These are phyloP conservation scores for Panthera leo DNA, from an alignment of 2,113 vertebrate species.

Conservation along the genomic window DNA sequence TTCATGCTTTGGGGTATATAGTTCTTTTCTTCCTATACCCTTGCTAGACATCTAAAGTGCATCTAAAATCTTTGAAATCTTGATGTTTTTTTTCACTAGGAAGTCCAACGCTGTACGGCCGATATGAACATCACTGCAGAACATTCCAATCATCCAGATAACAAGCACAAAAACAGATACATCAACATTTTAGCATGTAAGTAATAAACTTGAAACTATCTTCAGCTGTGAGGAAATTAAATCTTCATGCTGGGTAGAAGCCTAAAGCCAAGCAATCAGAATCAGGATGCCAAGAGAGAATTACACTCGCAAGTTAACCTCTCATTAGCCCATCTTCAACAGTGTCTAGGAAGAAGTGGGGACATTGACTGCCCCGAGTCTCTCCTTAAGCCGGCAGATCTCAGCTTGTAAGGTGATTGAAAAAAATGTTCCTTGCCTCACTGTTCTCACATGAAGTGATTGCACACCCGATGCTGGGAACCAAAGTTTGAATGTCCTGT, in stretches of 20 bases:
- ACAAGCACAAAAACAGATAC: constrained; percentile 99
- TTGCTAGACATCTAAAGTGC: neutral
- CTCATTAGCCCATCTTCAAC: neutral
- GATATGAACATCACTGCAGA: constrained; percentile 99
- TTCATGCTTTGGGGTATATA: neutral
- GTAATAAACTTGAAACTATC: constrained; percentile 78
- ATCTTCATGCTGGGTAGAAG: neutral
- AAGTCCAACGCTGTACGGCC: constrained; percentile 95
- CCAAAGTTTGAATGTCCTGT: neutral
- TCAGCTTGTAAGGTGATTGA: neutral
- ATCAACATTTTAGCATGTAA: constrained; percentile 99
- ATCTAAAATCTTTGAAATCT: neutral
- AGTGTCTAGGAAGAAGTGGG: neutral
- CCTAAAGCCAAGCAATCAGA: neutral
- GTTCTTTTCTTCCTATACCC: neutral
- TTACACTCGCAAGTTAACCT: neutral
- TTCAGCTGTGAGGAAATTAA: neutral
- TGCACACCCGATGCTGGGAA: neutral
- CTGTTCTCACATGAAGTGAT: neutral
- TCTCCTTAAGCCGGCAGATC: neutral
- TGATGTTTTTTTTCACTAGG: constrained; percentile 84
- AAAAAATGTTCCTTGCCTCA: neutral
- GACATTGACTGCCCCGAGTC: neutral
- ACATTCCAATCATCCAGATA: constrained; percentile 98
- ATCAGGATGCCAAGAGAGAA: neutral